Evolutionary conservation across 2,797 vertebrate species (phyloP), one percentile per base, ranked within the genome.

Genomic region (Sparidentex hasta): DNA sequence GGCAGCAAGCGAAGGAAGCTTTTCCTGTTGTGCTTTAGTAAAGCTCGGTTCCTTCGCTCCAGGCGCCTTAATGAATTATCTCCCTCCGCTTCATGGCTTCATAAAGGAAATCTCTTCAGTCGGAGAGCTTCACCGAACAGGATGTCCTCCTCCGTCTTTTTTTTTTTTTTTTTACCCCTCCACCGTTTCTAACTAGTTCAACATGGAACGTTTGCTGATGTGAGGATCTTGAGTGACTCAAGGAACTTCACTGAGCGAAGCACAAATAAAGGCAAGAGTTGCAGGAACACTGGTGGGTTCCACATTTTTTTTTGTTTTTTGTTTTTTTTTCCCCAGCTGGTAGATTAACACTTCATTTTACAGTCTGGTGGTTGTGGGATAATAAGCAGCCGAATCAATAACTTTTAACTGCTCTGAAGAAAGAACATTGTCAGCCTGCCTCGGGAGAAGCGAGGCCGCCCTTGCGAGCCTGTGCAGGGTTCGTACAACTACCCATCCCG

Each of bases 31-130:
- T 61, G 81, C 82, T 81, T 66, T 67, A 73, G 71, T 64, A 67
- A 74, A 76, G 69, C 66, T 55, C 12, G 23, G 56, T 80, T 90
- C 70, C 57, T 67, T 85, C 56, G 77, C 88, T 87, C 12, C 51
- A 55, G 81, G 80, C 88, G n/a, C 68, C 62, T 74, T 77, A 79
- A 86, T 80, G 78, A 92, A 85, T 80, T 56, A 82, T 83, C 74
- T 84, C 58, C 70, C 66, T 74, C 14, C 3, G 57, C 71, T 71
- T 78, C 65, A 52, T 61, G 61, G 69, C 68, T 85, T 78, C 41
- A 54, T 51, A 51, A 47, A 80, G 80, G 68, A 87, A 89, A 85
- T 70, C 65, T 80, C 73, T 77, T 80, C 68, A 64, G 70, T 82
- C 46, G 8, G 71, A 86, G 74, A 65, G 71, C 68, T 79, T 78